Evolutionary conservation across 2,888 invertebrate species (phyloP), one percentile per base, ranked within the genome.

Genomic region (Rhagium mordax): DNA sequence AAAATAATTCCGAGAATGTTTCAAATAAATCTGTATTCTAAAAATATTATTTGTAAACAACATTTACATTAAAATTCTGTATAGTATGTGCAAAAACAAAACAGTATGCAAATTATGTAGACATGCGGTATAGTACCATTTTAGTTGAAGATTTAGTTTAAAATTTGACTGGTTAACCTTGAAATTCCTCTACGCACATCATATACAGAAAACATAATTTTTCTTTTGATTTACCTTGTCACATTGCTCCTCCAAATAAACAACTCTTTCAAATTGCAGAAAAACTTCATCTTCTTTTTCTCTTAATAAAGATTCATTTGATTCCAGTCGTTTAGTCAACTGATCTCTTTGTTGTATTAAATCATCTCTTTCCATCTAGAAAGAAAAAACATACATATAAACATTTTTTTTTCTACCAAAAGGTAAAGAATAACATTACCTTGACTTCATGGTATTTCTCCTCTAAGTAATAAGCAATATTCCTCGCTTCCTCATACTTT

Each of bases 371-470:
- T 92, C 91, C 76, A 89, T 90, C 91, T 91, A 57, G 4, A 68
- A 70, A 10, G 18, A 60, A 55, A 75, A 69, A 24, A 74, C 29
- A 69, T 61, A 69, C 70, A 53, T 67, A 51, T 20, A 8, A 70
- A 48, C 51, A 59, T 48, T 47, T n/a, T 53, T 53, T 60, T 10
- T 6, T 18, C 5, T 41, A 10, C 20, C 20, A 3, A 18, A 18
- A 16, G 18, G 8, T 18, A 18, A 18, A 18, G 5, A 6, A 51
- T 18, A 4, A 15, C 51, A 86, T 84, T 86, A 91, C 91, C 90
- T 91, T 91, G 79, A 91, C 90, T 87, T 92, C 91, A 82, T 91
- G 91, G 85, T 92, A 92, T 84, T 91, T 91, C 80, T 92, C 91
- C 82, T 92, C 91, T 78, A 92, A 85, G 83, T 91, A 91, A 81